Conservation (phyloP, 2,113 vertebrate genomes). For the Chionomys nivalis region DNA sequence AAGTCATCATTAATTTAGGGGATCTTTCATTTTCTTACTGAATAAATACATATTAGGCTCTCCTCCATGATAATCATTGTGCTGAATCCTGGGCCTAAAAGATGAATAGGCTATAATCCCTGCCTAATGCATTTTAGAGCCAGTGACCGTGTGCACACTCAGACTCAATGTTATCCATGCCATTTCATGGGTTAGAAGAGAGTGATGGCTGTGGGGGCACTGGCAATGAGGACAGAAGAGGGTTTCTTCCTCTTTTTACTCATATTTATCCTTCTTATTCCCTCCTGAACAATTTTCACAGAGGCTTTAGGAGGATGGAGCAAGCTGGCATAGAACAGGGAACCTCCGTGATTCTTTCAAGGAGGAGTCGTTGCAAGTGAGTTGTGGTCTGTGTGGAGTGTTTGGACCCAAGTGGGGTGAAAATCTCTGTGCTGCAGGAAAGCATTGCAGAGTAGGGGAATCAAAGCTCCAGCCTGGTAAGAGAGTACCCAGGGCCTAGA, state of each 20-base stretch:
- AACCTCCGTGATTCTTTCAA: background rate
- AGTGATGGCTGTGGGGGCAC: background rate
- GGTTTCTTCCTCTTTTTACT: background rate
- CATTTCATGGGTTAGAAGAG: background rate
- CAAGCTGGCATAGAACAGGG: background rate
- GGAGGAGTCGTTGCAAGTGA: background rate
- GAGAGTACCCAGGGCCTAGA: background rate
- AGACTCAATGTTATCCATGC: background rate
- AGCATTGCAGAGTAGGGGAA: fast-evolving
- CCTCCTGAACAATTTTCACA: background rate
- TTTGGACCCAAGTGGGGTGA: background rate
- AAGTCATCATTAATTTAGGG: background rate
- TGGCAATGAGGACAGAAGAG: background rate
- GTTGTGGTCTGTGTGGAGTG: background rate
- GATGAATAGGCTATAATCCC: background rate
- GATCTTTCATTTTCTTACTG: constrained; percentile 45
- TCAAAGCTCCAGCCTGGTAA: background rate
- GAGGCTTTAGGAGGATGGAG: background rate
- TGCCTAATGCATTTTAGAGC: background rate
- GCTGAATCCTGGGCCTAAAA: background rate
- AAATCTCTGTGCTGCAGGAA: background rate
- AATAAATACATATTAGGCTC: background rate
- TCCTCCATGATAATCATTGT: background rate
- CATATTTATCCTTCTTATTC: background rate
- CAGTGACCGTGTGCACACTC: background rate